Evolutionary conservation across 2,888 invertebrate species (phyloP).

Genomic region (Drosophila gaucha): DNA sequence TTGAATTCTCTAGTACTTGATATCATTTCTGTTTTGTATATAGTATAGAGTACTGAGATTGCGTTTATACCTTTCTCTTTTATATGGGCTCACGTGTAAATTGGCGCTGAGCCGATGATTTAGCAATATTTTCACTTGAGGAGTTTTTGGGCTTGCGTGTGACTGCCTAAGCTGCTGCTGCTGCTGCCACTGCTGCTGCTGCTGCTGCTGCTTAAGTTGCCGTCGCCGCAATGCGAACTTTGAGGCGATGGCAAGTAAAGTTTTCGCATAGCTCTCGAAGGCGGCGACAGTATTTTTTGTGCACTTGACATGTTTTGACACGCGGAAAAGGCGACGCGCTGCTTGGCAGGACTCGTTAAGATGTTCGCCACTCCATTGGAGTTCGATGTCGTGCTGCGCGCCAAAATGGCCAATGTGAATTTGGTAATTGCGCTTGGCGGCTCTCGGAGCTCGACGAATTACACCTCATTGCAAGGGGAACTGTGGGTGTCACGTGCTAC

Average conservation of each 20-base stretch:
- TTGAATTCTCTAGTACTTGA: too few species aligned
- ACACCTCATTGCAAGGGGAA: conserved; percentile 24
- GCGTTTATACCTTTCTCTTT: background rate
- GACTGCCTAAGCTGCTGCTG: conserved; percentile 5
- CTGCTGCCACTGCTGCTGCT: conserved; percentile 15
- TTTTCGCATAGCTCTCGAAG: conserved; percentile 63
- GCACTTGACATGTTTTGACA: conserved; percentile 79
- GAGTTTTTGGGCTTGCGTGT: conserved; percentile 60
- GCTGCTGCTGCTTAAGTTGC: conserved; percentile 14
- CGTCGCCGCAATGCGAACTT: conserved; percentile 71
- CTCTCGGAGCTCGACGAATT: conserved; percentile 1
- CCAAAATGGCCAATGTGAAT: conserved; percentile 67
- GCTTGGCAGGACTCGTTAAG: conserved; percentile 33
- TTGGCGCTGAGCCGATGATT: conserved; percentile 52
- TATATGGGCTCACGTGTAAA: conserved; percentile 23
- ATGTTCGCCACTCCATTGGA: conserved; percentile 66
- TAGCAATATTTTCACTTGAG: conserved; percentile 60
- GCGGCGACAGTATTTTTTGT: conserved; percentile 75
- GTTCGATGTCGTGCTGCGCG: conserved; percentile 73
- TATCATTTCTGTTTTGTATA: too few species aligned
- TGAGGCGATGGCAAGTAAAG: conserved; percentile 47
- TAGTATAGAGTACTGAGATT: background rate
- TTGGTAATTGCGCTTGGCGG: conserved; percentile 51
- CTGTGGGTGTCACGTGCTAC: conserved; percentile 34
- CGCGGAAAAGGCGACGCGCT: conserved; percentile 49